Conservation (phyloP, 2,797 vertebrate species). For the Silurus lanzhouensis region DNA sequence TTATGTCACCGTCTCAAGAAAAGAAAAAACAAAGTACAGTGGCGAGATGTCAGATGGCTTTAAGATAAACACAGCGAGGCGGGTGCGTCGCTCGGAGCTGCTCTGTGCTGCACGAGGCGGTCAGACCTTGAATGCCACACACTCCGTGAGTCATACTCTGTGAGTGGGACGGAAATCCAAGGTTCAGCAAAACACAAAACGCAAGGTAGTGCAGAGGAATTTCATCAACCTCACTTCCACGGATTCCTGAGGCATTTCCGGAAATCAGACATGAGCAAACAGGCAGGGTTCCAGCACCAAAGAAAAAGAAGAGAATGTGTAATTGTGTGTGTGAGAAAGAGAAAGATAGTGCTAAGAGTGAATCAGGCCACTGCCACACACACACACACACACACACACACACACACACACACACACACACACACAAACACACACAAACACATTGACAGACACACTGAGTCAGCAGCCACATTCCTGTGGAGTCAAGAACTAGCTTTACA, state of each 20-base stretch:
- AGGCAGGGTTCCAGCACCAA: conserved; percentile 56
- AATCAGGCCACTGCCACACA: conserved; percentile 62
- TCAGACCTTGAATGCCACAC: conserved; percentile 30
- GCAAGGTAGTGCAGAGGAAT: conserved; percentile 54
- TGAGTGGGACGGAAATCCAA: conserved; percentile 46
- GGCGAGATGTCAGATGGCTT: conserved; percentile 35
- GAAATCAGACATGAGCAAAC: conserved; percentile 75
- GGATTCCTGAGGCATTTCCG: conserved; percentile 67
- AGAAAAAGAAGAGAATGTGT: conserved; percentile 27
- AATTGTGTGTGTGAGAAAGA: conserved; percentile 54
- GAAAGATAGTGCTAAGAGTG: conserved; percentile 70
- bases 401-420: too few relatives aligned
- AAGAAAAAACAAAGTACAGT: conserved; percentile 33
- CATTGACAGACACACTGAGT: conserved; percentile 77
- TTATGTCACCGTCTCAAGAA: conserved; percentile 29
- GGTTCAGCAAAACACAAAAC: conserved; percentile 45
- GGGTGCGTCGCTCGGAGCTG: background rate
- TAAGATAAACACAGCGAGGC: conserved; percentile 50
- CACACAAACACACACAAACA: conserved; percentile 23
- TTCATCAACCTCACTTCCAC: conserved; percentile 64
- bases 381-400: conserved; percentile 33
- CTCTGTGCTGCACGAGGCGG: background rate
- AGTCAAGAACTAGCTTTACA: conserved; percentile 76
- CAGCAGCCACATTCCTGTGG: conserved; percentile 79
- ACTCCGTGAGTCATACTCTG: conserved; percentile 38